Conservation (phyloP, 1,140 invertebrate genomes). For the Drosophila miranda region DNA sequence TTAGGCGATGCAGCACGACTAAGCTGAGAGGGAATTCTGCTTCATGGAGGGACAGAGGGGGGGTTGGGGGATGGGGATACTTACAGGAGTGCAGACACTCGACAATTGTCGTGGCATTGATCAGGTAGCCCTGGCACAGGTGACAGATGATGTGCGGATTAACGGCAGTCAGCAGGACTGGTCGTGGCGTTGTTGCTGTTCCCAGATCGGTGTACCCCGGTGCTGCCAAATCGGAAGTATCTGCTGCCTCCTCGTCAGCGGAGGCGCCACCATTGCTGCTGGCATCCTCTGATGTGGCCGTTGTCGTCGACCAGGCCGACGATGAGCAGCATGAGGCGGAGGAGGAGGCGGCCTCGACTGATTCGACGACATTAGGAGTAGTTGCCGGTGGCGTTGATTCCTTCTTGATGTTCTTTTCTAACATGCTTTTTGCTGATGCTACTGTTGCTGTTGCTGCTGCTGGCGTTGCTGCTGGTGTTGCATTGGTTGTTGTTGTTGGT, state of each 20-base stretch:
- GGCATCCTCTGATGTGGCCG: slow-evolving; percentile 57
- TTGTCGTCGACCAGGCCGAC: slow-evolving; percentile 43
- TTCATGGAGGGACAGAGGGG: neutral
- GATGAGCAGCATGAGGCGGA: slow-evolving; percentile 39
- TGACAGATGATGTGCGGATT: slow-evolving; percentile 86
- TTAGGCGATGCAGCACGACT: slow-evolving; percentile 25
- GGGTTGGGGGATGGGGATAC: slow-evolving; percentile 81
- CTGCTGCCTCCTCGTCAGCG: slow-evolving; percentile 61
- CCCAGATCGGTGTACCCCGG: slow-evolving; percentile 1
- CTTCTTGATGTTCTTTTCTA: slow-evolving; percentile 56
- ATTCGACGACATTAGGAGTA: slow-evolving; percentile 22
- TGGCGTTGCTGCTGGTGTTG: slow-evolving; percentile 27
- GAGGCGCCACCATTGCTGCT: slow-evolving; percentile 70
- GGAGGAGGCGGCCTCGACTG: slow-evolving; percentile 26
- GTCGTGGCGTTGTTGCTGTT: slow-evolving; percentile 62
- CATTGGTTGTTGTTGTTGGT: slow-evolving; percentile 7
- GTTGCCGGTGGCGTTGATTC: slow-evolving; percentile 63
- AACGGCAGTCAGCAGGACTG: slow-evolving; percentile 71
- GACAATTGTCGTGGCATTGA: slow-evolving; percentile 98
- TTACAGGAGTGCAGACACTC: slow-evolving; percentile 98
- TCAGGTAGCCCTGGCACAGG: slow-evolving; percentile 95
- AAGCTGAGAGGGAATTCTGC: neutral
- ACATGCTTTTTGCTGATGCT: slow-evolving; percentile 26
- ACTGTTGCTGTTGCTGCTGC: slow-evolving; percentile 22
- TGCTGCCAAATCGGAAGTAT: slow-evolving; percentile 43